A percentile compares a stretch with the other conserved stretches of the same genome.
Evolutionary conservation across 2,113 vertebrate genomes (phyloP).

Genomic region (Alosa alosa): DNA sequence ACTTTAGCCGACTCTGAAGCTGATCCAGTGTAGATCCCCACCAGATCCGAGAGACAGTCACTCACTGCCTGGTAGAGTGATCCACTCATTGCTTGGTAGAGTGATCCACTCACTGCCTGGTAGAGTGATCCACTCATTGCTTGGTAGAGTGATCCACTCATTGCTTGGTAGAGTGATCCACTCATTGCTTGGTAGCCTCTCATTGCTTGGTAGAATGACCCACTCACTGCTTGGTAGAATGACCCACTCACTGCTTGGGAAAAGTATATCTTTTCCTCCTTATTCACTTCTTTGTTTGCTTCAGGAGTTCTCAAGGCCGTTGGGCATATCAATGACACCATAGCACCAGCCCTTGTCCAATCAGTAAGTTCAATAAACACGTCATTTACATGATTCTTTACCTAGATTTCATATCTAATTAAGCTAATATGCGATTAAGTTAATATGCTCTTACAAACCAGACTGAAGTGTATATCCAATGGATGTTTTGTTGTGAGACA

Average conservation of each 20-base stretch:
- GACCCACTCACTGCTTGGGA: background rate
- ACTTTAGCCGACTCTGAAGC: background rate
- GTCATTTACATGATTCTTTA: constrained; percentile 24
- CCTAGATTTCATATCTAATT: background rate
- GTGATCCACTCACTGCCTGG: too few relatives aligned
- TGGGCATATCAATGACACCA: constrained; percentile 86
- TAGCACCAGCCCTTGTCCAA: constrained; percentile 81
- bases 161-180: too few relatives aligned
- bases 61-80: too few relatives aligned
- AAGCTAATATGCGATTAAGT: too few relatives aligned
- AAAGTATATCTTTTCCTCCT: background rate
- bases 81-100: too few relatives aligned
- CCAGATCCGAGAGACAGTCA: too few relatives aligned
- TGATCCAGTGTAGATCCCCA: too few relatives aligned
- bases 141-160: background rate
- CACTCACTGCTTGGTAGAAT: background rate
- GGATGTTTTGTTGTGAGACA: background rate
- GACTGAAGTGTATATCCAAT: background rate
- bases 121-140: background rate
- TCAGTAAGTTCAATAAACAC: constrained; percentile 74
- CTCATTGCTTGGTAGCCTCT: too few relatives aligned
- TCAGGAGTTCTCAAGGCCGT: constrained; percentile 90
- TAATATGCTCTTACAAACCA: background rate
- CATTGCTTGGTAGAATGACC: background rate
- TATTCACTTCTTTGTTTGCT: constrained; percentile 18